Evolutionary conservation across 92 coral and sea anemone species (phyloP).

Genomic region (Parazoanthus swiftii): DNA sequence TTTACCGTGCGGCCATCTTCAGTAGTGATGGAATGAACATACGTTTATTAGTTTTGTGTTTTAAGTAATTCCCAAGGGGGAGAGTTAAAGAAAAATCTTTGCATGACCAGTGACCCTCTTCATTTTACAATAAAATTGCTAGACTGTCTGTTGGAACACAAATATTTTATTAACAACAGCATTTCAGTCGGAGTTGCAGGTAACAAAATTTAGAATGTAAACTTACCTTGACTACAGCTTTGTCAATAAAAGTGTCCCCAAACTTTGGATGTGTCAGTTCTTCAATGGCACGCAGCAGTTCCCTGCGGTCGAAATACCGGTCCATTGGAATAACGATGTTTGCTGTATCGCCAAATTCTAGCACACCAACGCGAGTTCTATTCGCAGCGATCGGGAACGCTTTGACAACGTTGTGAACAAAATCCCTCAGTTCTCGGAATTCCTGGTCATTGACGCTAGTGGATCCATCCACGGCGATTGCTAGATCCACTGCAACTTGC

Average conservation of each 20-base stretch:
- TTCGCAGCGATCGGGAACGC: slow-evolving; percentile 61
- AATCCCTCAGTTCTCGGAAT: slow-evolving; percentile 71
- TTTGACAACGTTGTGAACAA: slow-evolving; percentile 65
- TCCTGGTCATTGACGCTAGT: slow-evolving; percentile 70
- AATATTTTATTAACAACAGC: no score
- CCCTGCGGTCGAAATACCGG: slow-evolving; percentile 38
- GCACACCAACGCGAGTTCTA: slow-evolving; percentile 73
- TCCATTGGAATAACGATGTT: slow-evolving; percentile 51
- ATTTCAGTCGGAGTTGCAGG: no score
- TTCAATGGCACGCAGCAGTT: slow-evolving; percentile 53
- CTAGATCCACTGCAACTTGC: slow-evolving; percentile 62
- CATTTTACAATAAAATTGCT: no score
- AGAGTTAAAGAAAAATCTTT: no score
- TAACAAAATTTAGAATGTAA: neutral
- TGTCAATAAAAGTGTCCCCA: neutral
- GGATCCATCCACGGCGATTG: slow-evolving; percentile 91
- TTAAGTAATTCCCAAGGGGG: no score
- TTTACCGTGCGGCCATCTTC: no score
- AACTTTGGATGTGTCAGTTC: slow-evolving; percentile 46
- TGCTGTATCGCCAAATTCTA: slow-evolving; percentile 71
- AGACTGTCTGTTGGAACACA: no score
- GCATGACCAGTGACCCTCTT: no score
- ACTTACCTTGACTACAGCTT: slow-evolving; percentile 15
- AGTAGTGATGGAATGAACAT: no score
- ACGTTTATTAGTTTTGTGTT: no score